These are phyloP conservation scores for Ardeotis arabs DNA, from an alignment of 2,113 vertebrate species.

Conservation along the genomic window DNA sequence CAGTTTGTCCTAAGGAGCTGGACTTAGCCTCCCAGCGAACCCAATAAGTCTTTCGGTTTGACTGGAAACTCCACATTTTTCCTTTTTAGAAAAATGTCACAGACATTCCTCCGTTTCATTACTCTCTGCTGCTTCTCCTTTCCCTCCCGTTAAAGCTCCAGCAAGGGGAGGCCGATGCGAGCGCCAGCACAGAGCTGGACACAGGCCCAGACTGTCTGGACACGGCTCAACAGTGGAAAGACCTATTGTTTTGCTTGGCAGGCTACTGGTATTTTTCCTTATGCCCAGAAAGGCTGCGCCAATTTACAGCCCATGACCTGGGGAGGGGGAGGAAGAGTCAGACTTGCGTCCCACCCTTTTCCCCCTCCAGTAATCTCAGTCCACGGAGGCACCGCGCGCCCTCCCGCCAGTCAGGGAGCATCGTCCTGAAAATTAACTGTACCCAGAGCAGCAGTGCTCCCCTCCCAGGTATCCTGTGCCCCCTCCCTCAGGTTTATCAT, in stretches of 20 bases:
- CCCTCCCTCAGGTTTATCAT: background rate
- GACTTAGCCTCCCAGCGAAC: conserved; percentile 72
- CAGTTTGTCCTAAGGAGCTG: conserved; percentile 68
- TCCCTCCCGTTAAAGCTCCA: conserved; percentile 59
- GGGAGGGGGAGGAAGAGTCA: conserved; percentile 78
- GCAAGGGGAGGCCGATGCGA: conserved; percentile 54
- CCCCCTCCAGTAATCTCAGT: conserved; percentile 63
- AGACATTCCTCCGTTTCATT: conserved; percentile 73
- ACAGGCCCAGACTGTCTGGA: conserved; percentile 80
- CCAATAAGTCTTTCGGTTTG: conserved; percentile 77
- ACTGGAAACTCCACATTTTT: conserved; percentile 80
- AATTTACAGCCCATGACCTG: conserved; percentile 73
- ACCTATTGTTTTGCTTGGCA: conserved; percentile 82
- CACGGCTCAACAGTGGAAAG: conserved; percentile 78
- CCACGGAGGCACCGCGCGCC: background rate
- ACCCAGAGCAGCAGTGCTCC: background rate
- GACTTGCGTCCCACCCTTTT: conserved; percentile 56
- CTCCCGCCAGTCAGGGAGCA: background rate
- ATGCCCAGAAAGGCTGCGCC: conserved; percentile 78
- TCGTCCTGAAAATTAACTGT: background rate
- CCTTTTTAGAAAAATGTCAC: conserved; percentile 82
- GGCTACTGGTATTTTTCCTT: conserved; percentile 77
- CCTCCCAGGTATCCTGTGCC: background rate
- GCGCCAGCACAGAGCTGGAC: conserved; percentile 74
- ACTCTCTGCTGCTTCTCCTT: conserved; percentile 64